A percentile compares a stretch with the other conserved stretches of the same genome.
phyloP scores from a whole-genome alignment of 2,113 vertebrate species.

The Pollimyrus isidori region DNA sequence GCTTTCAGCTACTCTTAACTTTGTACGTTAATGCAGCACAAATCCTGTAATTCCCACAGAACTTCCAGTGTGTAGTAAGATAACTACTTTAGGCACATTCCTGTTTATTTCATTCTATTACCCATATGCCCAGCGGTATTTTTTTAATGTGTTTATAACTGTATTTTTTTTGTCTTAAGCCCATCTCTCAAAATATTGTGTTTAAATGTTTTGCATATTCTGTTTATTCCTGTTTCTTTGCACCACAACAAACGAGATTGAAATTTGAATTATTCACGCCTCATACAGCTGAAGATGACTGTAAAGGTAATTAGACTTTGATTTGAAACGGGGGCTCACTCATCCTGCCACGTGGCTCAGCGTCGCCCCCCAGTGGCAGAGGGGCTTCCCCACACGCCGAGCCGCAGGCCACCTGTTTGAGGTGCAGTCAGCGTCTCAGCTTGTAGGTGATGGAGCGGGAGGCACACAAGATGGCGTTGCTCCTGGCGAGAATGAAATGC shows the following conservation, averaged over 20 bases:
- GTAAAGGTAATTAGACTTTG: not conserved
- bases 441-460: not conserved
- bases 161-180: not conserved
- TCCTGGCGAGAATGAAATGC: not conserved
- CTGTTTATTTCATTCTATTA: not conserved
- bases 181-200: not conserved
- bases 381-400: not conserved
- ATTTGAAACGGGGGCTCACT: not conserved
- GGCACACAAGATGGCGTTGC: not conserved
- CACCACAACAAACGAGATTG: not conserved
- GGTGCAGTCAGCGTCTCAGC: not conserved
- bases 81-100: not conserved
- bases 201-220: not conserved
- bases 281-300: not conserved
- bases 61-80: not conserved
- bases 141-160: not conserved
- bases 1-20: not conserved
- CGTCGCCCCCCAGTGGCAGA: not conserved
- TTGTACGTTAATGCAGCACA: not conserved
- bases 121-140: not conserved
- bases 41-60: not conserved
- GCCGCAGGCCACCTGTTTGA: not conserved
- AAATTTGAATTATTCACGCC: not conserved
- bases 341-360: not conserved
- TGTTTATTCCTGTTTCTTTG: not conserved